Evolutionary conservation across 2,888 invertebrate genomes (phyloP), one percentile per base, ranked within the genome.

Genomic region (Melieria crassipennis): DNA sequence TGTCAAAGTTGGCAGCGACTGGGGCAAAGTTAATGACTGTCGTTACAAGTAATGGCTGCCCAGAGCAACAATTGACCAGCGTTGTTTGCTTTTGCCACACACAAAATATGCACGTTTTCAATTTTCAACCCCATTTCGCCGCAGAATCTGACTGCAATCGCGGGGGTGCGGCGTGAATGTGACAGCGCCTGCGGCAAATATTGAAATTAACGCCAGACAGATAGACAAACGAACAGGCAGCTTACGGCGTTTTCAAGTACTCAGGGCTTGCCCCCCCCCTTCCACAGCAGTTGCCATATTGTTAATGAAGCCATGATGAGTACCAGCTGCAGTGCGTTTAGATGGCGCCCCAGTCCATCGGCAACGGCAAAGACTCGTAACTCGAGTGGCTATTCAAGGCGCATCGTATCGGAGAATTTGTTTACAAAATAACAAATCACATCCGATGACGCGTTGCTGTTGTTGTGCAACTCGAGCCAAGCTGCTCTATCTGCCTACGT

Each of bases 341-440:
- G 30, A 30, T 3, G 10, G n/a, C 58, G 30, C 9, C 3, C 30
- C 50, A 13, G 47, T 48, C n/a, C 60, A 50, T 42, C 66, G 58
- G 48, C 66, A 66, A 45, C 42, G 10, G 13, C 52, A 45, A 11
- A 58, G 0, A 7, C 13, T n/a, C 30, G 42, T 5, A 43, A 50
- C 66, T 66, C 66, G 50, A 43, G 60, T 66, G 57, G 47, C 58
- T 13, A 9, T 43, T 48, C 9, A 48, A 9, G 11, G 10, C 55
- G 55, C n/a, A 65, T 52, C 5, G 45, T 45, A 45, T 45, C 48
- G 13, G 47, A 46, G 46, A 52, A 48, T 69, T 69, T 69, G 69
- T 69, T 69, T 64, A 64, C 57, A 64, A 69, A 69, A 57, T 69
- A 69, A 10, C 69, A 69, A 69, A 64, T 69, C 69, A 63, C 47